These are phyloP conservation scores for Sebastes trivittatus DNA, from an alignment of 2,797 vertebrate species.

Conservation along the genomic window DNA sequence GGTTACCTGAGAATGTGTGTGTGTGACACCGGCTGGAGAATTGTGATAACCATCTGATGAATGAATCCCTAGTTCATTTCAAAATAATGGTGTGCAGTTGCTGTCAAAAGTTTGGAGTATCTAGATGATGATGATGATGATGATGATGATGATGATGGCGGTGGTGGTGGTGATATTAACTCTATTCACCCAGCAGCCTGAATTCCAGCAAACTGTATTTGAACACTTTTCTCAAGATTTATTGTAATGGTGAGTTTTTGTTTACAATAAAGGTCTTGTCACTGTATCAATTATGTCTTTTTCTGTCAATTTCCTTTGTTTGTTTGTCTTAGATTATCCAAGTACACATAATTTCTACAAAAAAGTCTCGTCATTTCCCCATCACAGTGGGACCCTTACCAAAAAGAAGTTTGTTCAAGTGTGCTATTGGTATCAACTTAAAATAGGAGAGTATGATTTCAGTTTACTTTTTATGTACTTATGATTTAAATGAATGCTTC, in stretches of 20 bases:
- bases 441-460: too few relatives aligned
- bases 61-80: constrained; percentile 23
- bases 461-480: too few relatives aligned
- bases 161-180: constrained; percentile 69
- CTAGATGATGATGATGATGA: not conserved
- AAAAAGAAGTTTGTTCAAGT: too few relatives aligned
- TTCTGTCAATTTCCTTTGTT: not conserved
- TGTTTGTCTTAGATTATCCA: not conserved
- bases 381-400: too few relatives aligned
- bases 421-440: too few relatives aligned
- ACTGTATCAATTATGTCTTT: constrained; percentile 53
- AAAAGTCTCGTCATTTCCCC: too few relatives aligned
- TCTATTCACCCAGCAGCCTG: constrained; percentile 83
- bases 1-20: not conserved
- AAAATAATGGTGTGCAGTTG: constrained; percentile 80
- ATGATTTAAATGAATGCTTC: too few relatives aligned
- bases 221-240: constrained; percentile 81
- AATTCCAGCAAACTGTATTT: constrained; percentile 78
- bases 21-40: not conserved
- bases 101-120: constrained; percentile 80
- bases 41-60: not conserved
- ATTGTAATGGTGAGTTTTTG: constrained; percentile 84
- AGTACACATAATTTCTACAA: not conserved
- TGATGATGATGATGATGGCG: not conserved
- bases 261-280: constrained; percentile 88